phyloP scores from a whole-genome alignment of 1,140 invertebrate genomes.

The Wiebesia pumilae region DNA sequence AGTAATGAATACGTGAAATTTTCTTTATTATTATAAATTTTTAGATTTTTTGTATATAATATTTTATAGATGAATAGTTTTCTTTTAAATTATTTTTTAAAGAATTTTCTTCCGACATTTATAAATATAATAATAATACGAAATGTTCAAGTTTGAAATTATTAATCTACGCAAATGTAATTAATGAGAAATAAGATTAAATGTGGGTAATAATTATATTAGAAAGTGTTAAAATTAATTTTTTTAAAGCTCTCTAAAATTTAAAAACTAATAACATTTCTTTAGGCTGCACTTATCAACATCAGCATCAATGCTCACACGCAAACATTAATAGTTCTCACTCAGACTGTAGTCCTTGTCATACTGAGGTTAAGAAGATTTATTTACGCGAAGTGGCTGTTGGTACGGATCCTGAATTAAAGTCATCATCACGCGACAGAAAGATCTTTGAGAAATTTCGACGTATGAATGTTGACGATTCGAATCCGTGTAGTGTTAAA shows the following conservation, averaged over 20 bases:
- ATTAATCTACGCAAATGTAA: neutral
- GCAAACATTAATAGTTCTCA: slow-evolving; percentile 35
- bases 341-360: slow-evolving; percentile 53
- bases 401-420: slow-evolving; percentile 66
- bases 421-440: neutral
- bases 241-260: neutral
- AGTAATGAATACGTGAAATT: no score
- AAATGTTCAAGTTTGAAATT: neutral
- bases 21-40: no score
- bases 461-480: slow-evolving; percentile 8
- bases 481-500: neutral
- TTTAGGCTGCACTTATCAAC: slow-evolving; percentile 41
- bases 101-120: no score
- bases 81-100: no score
- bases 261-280: slow-evolving; percentile 16
- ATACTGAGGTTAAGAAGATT: slow-evolving; percentile 67
- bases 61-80: no score
- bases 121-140: neutral
- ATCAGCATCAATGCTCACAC: slow-evolving; percentile 43
- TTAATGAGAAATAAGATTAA: neutral
- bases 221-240: neutral
- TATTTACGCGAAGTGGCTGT: slow-evolving; percentile 71
- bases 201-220: neutral
- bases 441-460: slow-evolving; percentile 8
- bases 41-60: no score